Percentiles rank a stretch among this genome's conserved stretches.
These are phyloP conservation scores for Dallia pectoralis DNA, from an alignment of 2,797 vertebrate species.

Conservation along the genomic window DNA sequence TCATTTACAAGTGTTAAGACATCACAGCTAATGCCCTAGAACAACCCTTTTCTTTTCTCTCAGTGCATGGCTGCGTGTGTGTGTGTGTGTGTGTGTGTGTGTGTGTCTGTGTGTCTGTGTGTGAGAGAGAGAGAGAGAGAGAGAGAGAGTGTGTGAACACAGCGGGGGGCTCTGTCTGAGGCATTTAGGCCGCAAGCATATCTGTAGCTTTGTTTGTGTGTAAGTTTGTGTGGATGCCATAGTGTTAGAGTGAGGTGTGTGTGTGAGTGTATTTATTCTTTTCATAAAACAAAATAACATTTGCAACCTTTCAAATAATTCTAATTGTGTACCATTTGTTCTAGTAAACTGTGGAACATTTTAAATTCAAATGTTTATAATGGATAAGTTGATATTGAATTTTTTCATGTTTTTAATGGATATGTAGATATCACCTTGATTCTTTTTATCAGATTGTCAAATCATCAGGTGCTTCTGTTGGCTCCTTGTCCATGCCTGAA, in stretches of 20 bases:
- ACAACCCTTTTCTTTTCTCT: conserved; percentile 78
- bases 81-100: background rate
- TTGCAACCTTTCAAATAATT: no score
- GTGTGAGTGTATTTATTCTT: background rate
- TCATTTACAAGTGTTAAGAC: conserved; percentile 99
- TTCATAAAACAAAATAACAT: background rate
- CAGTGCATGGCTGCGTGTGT: conserved; percentile 18
- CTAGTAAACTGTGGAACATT: no score
- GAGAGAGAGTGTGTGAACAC: background rate
- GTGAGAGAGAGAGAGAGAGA: background rate
- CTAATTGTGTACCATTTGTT: no score
- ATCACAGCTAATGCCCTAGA: conserved; percentile 92
- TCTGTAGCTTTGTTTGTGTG: background rate
- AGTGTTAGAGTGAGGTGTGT: no score
- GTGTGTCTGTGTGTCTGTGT: background rate
- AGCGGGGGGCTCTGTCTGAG: background rate
- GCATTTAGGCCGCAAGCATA: background rate
- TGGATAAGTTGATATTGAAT: no score
- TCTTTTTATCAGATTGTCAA: no score
- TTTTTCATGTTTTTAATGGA: no score
- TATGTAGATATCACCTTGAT: no score
- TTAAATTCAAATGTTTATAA: no score
- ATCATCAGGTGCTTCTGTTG: no score
- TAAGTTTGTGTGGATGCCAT: no score
- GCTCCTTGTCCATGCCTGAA: no score